Percentiles rank a stretch among this genome's conserved stretches.
phyloP scores from a whole-genome alignment of 1,140 invertebrate genomes.

The Tetragonula clypearis region DNA sequence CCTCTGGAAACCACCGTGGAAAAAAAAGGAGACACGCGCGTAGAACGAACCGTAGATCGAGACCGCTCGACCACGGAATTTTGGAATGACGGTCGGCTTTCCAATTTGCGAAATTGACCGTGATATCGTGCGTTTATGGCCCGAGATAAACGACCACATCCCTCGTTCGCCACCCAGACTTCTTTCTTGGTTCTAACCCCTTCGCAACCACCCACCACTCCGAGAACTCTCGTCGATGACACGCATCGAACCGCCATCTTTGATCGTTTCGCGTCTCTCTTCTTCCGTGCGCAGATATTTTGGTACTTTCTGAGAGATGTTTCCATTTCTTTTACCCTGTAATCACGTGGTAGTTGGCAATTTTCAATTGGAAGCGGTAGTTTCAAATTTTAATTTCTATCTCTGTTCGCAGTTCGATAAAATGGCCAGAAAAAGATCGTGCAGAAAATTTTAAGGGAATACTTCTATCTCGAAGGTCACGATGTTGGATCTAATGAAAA shows the following conservation, averaged over 20 bases:
- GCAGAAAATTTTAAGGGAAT: too few species aligned
- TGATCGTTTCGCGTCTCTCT: too few species aligned
- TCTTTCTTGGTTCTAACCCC: background rate
- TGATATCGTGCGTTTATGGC: slow-evolving; percentile 73
- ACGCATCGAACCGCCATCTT: background rate
- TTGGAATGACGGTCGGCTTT: slow-evolving; percentile 58
- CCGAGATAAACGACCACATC: slow-evolving; percentile 69
- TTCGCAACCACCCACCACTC: background rate
- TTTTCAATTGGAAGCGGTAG: too few species aligned
- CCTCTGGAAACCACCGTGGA: background rate
- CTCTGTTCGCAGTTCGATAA: too few species aligned
- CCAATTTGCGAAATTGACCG: slow-evolving; percentile 73
- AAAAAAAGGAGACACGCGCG: slow-evolving; percentile 8
- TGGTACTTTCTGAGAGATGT: too few species aligned
- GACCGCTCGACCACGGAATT: slow-evolving; percentile 25
- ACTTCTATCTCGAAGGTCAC: too few species aligned
- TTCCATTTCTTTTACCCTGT: too few species aligned
- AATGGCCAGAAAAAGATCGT: too few species aligned
- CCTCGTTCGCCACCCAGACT: background rate
- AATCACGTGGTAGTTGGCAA: too few species aligned
- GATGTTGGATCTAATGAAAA: too few species aligned
- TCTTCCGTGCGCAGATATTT: too few species aligned
- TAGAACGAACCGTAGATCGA: slow-evolving; percentile 10
- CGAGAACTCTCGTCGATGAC: background rate
- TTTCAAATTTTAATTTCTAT: too few species aligned